A percentile compares a stretch with the other conserved stretches of the same genome.
These are phyloP conservation scores for Sebastes diaconus DNA, from an alignment of 2,797 vertebrate genomes.

Conservation along the genomic window DNA sequence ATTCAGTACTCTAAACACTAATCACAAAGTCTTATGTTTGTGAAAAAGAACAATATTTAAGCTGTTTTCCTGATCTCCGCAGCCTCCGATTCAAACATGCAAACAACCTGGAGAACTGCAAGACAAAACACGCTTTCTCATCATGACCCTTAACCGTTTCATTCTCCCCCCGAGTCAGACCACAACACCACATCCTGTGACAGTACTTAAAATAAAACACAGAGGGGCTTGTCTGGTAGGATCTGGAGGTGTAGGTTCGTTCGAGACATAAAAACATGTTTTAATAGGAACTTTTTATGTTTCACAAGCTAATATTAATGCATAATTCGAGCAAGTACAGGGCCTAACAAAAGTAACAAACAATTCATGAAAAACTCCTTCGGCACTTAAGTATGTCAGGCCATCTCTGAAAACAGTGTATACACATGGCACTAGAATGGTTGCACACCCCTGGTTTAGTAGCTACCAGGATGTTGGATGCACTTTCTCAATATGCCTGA, in stretches of 20 bases:
- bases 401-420: neutral
- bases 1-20: neutral
- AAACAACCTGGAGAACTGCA: neutral
- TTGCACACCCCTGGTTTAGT: neutral
- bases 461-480: neutral
- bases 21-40: neutral
- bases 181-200: constrained; percentile 61
- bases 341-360: neutral
- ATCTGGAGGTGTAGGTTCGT: constrained; percentile 6
- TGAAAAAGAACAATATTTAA: neutral
- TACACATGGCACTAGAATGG: neutral
- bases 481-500: neutral
- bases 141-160: constrained; percentile 22
- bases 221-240: neutral
- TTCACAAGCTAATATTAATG: neutral
- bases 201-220: constrained; percentile 57
- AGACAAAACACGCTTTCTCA: neutral
- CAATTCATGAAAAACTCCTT: neutral
- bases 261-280: neutral
- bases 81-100: neutral
- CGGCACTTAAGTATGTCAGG: neutral
- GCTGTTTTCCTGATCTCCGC: neutral
- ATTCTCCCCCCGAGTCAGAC: constrained; percentile 7
- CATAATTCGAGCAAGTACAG: neutral
- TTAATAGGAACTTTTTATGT: neutral